phyloP scores from a whole-genome alignment of 1,140 invertebrate species.

The Eubasilissa regina region DNA sequence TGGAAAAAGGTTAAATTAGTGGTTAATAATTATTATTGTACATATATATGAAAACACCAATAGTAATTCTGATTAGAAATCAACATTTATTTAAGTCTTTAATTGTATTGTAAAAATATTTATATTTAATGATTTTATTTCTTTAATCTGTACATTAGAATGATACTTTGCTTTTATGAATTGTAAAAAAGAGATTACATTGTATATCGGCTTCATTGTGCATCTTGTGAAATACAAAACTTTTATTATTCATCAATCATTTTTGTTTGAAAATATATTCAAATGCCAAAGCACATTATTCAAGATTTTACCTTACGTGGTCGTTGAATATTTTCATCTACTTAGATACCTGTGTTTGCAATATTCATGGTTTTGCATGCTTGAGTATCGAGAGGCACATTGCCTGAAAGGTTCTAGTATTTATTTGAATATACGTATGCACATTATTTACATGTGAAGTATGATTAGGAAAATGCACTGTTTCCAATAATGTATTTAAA shows the following conservation, averaged over 20 bases:
- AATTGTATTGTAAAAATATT: conserved; percentile 38
- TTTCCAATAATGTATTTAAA: conserved; percentile 51
- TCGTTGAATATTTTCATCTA: conserved; percentile 37
- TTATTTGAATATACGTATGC: conserved; percentile 30
- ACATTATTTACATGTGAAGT: conserved; percentile 26
- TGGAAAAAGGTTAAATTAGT: neutral
- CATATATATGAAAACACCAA: conserved; percentile 35
- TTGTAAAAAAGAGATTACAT: conserved; percentile 44
- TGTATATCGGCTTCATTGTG: conserved; percentile 49
- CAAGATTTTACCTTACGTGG: conserved; percentile 55
- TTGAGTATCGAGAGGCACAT: conserved; percentile 17
- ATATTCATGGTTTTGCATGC: neutral
- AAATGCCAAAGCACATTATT: conserved; percentile 61
- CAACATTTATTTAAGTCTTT: conserved; percentile 35
- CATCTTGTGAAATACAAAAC: conserved; percentile 20
- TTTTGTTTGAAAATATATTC: conserved; percentile 55
- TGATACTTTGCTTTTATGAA: conserved; percentile 41
- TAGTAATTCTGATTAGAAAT: conserved; percentile 44
- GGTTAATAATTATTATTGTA: conserved; percentile 18
- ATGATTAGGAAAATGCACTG: conserved; percentile 48
- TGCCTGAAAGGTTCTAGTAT: conserved; percentile 26
- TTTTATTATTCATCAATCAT: conserved; percentile 53
- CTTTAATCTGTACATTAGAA: conserved; percentile 14
- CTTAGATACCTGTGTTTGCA: conserved; percentile 21
- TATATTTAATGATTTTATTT: conserved; percentile 25